phyloP scores from a whole-genome alignment of 2,113 vertebrate genomes.

The Panthera tigris region DNA sequence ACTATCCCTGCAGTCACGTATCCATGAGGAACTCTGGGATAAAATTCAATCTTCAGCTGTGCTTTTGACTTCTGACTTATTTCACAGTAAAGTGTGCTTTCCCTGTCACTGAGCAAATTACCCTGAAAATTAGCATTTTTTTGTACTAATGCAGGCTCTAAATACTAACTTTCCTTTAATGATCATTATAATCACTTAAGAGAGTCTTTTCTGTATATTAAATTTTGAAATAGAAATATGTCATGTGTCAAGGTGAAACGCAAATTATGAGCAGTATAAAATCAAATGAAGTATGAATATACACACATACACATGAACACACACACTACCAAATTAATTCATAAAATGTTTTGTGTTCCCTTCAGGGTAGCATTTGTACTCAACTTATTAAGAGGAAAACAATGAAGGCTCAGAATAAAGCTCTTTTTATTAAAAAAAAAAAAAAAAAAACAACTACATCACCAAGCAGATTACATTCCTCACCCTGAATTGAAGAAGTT shows the following conservation, averaged over 20 bases:
- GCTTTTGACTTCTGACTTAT: not conserved
- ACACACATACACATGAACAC: no score
- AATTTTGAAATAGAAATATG: not conserved
- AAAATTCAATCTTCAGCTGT: not conserved
- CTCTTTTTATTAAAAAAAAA: not conserved
- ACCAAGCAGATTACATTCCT: slow-evolving; percentile 52
- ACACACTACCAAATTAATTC: not conserved
- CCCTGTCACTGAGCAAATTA: not conserved
- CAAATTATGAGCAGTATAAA: not conserved
- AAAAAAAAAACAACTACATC: not conserved
- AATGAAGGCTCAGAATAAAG: slow-evolving; percentile 49
- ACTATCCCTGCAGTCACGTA: not conserved
- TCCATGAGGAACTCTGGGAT: not conserved
- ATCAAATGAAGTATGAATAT: not conserved
- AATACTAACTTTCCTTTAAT: not conserved
- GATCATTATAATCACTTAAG: not conserved
- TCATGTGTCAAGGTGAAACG: not conserved
- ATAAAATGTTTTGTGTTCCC: not conserved
- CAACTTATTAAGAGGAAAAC: slow-evolving; percentile 29
- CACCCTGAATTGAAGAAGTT: not conserved
- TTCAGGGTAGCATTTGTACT: not conserved
- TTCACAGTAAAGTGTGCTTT: not conserved
- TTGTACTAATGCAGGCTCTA: not conserved
- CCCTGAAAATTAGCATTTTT: not conserved
- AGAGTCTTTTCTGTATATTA: not conserved